These are phyloP conservation scores for Serranus cabrilla DNA, from an alignment of 2,797 vertebrate genomes.

Conservation along the genomic window DNA sequence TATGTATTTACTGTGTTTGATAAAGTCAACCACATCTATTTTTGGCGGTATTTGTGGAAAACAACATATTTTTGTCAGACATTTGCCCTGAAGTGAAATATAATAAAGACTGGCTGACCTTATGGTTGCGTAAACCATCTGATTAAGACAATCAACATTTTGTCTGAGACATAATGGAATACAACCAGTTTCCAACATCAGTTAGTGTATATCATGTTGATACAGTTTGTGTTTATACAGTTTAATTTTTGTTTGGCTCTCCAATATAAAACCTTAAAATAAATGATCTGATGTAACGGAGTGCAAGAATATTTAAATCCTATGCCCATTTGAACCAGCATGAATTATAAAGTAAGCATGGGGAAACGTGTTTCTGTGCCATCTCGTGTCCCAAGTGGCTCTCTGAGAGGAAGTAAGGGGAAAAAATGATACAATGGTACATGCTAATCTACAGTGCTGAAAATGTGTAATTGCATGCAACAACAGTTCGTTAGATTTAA, in stretches of 20 bases:
- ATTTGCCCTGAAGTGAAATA: not conserved
- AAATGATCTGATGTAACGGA: conserved; percentile 53
- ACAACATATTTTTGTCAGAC: not conserved
- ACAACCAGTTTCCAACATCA: not conserved
- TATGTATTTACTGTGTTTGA: conserved; percentile 8
- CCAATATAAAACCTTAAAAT: conserved; percentile 11
- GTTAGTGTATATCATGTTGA: too few relatives aligned
- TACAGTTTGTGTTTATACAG: too few relatives aligned
- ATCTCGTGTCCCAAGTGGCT: not conserved
- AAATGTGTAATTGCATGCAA: not conserved
- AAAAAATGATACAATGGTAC: not conserved
- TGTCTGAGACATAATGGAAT: too few relatives aligned
- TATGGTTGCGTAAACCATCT: not conserved
- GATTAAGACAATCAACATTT: not conserved
- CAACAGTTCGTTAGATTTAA: not conserved
- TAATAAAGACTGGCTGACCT: not conserved
- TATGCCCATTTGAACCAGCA: conserved; percentile 1
- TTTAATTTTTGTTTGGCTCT: conserved; percentile 4
- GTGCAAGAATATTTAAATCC: conserved; percentile 43
- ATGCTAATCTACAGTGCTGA: not conserved
- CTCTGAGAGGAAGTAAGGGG: not conserved
- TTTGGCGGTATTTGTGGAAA: not conserved
- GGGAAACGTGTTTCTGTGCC: conserved; percentile 16
- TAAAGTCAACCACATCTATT: not conserved
- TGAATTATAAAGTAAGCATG: conserved; percentile 30